These are phyloP conservation scores for Drosophila teissieri DNA, from an alignment of 1,140 invertebrate genomes.

Conservation along the genomic window DNA sequence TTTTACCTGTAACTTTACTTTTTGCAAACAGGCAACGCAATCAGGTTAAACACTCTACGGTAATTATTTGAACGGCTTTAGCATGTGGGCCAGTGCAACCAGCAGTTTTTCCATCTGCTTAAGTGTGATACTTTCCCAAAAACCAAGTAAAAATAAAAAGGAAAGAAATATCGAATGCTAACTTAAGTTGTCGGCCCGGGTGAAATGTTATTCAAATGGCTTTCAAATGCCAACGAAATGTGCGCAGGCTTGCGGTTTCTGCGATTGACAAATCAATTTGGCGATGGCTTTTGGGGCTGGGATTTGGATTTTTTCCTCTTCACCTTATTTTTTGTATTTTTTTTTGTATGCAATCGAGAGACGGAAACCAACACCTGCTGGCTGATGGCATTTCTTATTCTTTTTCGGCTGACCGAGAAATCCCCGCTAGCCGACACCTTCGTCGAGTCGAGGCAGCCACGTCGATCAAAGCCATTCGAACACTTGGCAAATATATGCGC, in stretches of 20 bases:
- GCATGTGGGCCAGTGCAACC: slow-evolving; percentile 46
- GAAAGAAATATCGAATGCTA: slow-evolving; percentile 44
- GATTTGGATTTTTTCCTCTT: slow-evolving; percentile 38
- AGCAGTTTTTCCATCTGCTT: slow-evolving; percentile 57
- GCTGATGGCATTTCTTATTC: slow-evolving; percentile 59
- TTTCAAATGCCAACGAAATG: slow-evolving; percentile 79
- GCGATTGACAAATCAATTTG: slow-evolving; percentile 81
- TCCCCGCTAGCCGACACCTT: slow-evolving; percentile 46
- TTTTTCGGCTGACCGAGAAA: slow-evolving; percentile 47
- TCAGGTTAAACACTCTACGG: slow-evolving; percentile 17
- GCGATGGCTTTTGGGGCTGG: slow-evolving; percentile 58
- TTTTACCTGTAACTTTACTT: too few species aligned
- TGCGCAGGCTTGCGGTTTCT: slow-evolving; percentile 74
- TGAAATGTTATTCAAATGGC: slow-evolving; percentile 78
- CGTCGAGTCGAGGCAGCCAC: slow-evolving; percentile 55
- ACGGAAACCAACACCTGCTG: slow-evolving; percentile 70
- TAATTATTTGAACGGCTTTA: slow-evolving; percentile 31
- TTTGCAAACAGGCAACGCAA: slow-evolving; percentile 17
- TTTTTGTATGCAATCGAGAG: slow-evolving; percentile 21
- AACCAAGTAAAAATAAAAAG: slow-evolving; percentile 9
- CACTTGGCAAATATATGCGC: slow-evolving; percentile 81
- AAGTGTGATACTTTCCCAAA: slow-evolving; percentile 72
- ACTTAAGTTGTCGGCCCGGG: slow-evolving; percentile 38
- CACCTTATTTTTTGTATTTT: slow-evolving; percentile 43
- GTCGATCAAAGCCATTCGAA: slow-evolving; percentile 76